phyloP scores from a whole-genome alignment of 2,113 vertebrate genomes.

The Hyaena hyaena region DNA sequence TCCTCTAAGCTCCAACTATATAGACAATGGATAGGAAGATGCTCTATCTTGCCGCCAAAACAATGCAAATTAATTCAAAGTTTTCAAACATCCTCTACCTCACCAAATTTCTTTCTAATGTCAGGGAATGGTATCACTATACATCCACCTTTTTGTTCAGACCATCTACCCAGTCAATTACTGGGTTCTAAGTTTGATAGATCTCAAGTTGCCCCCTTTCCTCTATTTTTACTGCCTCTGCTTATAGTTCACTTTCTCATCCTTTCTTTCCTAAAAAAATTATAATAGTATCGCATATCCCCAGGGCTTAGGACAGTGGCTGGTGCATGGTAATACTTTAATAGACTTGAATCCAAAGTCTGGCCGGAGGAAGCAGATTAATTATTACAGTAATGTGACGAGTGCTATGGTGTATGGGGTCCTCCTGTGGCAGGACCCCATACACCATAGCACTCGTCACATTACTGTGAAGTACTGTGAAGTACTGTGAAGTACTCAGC shows the following conservation, averaged over 20 bases:
- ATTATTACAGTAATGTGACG: neutral
- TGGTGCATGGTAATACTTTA: neutral
- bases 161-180: neutral
- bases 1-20: neutral
- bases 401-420: neutral
- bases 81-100: neutral
- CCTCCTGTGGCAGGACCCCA: no score
- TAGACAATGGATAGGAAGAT: neutral
- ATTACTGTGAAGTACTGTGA: no score
- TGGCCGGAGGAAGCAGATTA: neutral
- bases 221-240: constrained; percentile 9
- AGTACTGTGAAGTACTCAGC: neutral
- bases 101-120: neutral
- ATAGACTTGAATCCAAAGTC: constrained; percentile 1
- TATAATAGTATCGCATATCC: neutral
- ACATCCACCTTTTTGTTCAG: neutral
- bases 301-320: neutral
- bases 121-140: neutral
- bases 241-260: neutral
- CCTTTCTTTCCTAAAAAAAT: constrained; percentile 3
- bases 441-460: no score
- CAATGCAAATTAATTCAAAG: constrained; percentile 24
- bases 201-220: neutral
- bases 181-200: neutral
- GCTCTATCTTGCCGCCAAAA: neutral